Evolutionary conservation across 2,888 invertebrate species (phyloP).

Genomic region (Nymphalis c-album): DNA sequence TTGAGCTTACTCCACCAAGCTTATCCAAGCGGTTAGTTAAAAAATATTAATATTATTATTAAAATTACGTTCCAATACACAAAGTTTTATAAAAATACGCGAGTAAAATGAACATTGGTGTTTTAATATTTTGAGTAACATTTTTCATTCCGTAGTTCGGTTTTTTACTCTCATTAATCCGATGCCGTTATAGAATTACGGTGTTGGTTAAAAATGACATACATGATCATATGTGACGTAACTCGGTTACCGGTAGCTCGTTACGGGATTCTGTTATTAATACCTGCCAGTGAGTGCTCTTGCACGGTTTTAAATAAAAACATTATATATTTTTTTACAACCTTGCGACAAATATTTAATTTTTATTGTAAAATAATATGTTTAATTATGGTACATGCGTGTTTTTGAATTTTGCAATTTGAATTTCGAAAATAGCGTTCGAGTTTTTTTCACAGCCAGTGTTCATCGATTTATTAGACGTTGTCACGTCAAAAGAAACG

Average conservation of each 20-base stretch:
- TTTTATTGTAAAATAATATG: too few species aligned
- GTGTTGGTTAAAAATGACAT: constrained; percentile 25
- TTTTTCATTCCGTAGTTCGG: constrained; percentile 12
- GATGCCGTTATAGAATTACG: constrained; percentile 20
- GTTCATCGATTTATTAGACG: too few species aligned
- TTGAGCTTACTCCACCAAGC: too few species aligned
- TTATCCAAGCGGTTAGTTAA: too few species aligned
- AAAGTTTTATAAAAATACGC: not conserved
- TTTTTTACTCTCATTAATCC: constrained; percentile 25
- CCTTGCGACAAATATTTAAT: not conserved
- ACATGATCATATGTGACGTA: constrained; percentile 24
- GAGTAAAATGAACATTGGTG: constrained; percentile 7
- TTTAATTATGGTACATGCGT: too few species aligned
- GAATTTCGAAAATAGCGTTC: too few species aligned
- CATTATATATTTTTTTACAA: not conserved
- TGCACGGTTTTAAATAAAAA: not conserved
- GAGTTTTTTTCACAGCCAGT: too few species aligned
- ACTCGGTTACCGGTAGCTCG: constrained; percentile 24
- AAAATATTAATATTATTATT: not conserved
- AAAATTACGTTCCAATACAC: not conserved
- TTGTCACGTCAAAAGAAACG: too few species aligned
- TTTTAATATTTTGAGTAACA: constrained; percentile 1
- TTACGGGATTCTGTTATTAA: constrained; percentile 21
- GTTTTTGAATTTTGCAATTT: too few species aligned
- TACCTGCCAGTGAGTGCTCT: constrained; percentile 11